Base-by-base conservation (phyloP, 1,140 invertebrate genomes). In the Lethrus apterus region DNA sequence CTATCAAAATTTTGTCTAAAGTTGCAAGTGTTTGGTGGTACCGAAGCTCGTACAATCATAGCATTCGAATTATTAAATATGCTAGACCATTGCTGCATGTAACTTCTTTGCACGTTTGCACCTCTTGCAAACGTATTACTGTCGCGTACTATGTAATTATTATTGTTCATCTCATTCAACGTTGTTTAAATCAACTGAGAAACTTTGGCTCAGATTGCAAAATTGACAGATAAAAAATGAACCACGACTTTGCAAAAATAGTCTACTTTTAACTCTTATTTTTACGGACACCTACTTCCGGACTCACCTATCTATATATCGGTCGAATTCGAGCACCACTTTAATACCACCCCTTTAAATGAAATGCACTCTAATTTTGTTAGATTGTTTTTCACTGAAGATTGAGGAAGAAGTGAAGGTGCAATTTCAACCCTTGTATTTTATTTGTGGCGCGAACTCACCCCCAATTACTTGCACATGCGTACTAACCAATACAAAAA, bases 361-460 rank as follows among this genome's bases (percentile, higher is more conserved):
- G n/a, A n/a, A n/a, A n/a, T n/a, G n/a, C n/a, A n/a, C n/a, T n/a
- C n/a, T n/a, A n/a, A n/a, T n/a, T n/a, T n/a, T n/a, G n/a, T n/a
- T 8, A 8, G 7, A 8, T 8, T n/a, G 21, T 30, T 42, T 44
- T 19, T 29, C 8, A 1, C 14, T n/a, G 7, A 43, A 44, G 20
- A 29, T 34, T 49, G 23, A 29, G n/a, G n/a, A 21, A n/a, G 41
- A 21, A 44, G 44, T 49, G 47, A 48, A 33, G 9, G 46, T 20
- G 18, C 41, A 48, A 48, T 33, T 46, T 33, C 14, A 8, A n/a
- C 43, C 33, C 10, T 9, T 43, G 34, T 38, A 44, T 43, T 44
- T 45, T 38, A 29, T 36, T 50, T 38, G 42, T 44, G 41, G 48
- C 48, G 48, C 33, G 38, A 50, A 50, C 33, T 17, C 35, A 47